Evolutionary conservation across 2,888 invertebrate species (phyloP), one percentile per base, ranked within the genome.

Genomic region (Harpalus rubripes): DNA sequence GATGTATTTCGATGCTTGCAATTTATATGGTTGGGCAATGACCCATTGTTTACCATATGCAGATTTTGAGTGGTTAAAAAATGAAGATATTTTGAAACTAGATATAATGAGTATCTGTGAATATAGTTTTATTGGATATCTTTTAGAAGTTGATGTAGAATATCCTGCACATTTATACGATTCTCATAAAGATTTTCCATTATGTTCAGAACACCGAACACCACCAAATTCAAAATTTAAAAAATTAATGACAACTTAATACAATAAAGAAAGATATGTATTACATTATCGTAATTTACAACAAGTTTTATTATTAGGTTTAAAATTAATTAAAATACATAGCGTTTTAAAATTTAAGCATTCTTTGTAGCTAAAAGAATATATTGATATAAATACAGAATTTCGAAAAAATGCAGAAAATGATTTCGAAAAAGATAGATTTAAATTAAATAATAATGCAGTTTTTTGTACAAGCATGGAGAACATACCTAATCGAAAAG

Each of bases 311-410:
- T 74, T 82, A 7, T 74, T 88, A 16, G 89, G 89, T 7, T 79
- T 90, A 7, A 86, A 58, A 10, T 8, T 87, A 0, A 72, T 7
- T 3, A 88, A 87, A 81, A 87, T 89, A 7, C 88, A 87, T n/a
- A n/a, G n/a, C n/a, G n/a, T n/a, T n/a, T n/a, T n/a, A n/a, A n/a
- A n/a, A n/a, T n/a, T n/a, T n/a, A n/a, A n/a, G n/a, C n/a, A n/a
- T n/a, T n/a, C n/a, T n/a, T n/a, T n/a, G n/a, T n/a, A n/a, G n/a
- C n/a, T n/a, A n/a, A n/a, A n/a, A n/a, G n/a, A n/a, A 83, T 91
- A 91, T 85, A 90, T 91, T 65, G 89, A 90, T 61, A 85, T 90
- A 82, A 92, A 91, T 87, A 91, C 89, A 6, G 72, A 88, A 61
- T 81, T 90, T 39, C 83, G 90, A 83, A 88, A 87, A 32, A 52